Evolutionary conservation across 2,888 invertebrate genomes (phyloP), one percentile per base, ranked within the genome.

Genomic region (Cyclophora punctaria): DNA sequence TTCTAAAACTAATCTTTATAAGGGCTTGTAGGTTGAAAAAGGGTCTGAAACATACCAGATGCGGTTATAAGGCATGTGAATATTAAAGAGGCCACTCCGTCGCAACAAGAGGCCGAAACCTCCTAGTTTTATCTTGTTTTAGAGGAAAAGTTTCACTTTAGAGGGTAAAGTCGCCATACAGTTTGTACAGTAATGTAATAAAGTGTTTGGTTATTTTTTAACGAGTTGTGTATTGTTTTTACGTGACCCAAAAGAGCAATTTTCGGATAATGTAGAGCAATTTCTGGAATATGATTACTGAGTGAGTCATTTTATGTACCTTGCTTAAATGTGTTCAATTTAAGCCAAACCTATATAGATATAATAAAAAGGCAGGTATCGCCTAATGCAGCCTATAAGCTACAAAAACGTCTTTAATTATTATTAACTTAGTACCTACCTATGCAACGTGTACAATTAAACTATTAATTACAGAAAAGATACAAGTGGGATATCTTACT

Each of bases 1-100:
- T 44, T 34, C 34, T 20, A 34, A 34, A 44, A 33, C 4, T 42
- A 3, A 7, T 44, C 34, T 44, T 44, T 20, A 3, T 33, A 34
- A 34, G 5, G 20, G 5, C 34, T 34, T 44, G 2, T 48, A 88
- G 96, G 56, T 90, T 49, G 49, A 47, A 42, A 50, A 44, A 50
- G 50, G 52, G 51, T 50, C 34, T 45, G 53, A 53, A 45, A 37
- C 47, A 50, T 48, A 34, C 48, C 6, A 44, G 34, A 44, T 46
- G 47, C 41, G 44, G 49, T 46, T 44, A 41, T 41, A 35, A 45
- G 44, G 49, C 50, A 50, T 49, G 48, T 49, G 48, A 46, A 48
- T 50, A 45, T 50, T 47, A 41, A 33, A 49, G 52, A 47, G 46
- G 47, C 47, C 48, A 45, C 50, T 52, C 49, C 46, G 54, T 41